Percentiles rank a stretch among this genome's conserved stretches.
phyloP scores from a whole-genome alignment of 2,113 vertebrate species.

The Cheirogaleus medius region DNA sequence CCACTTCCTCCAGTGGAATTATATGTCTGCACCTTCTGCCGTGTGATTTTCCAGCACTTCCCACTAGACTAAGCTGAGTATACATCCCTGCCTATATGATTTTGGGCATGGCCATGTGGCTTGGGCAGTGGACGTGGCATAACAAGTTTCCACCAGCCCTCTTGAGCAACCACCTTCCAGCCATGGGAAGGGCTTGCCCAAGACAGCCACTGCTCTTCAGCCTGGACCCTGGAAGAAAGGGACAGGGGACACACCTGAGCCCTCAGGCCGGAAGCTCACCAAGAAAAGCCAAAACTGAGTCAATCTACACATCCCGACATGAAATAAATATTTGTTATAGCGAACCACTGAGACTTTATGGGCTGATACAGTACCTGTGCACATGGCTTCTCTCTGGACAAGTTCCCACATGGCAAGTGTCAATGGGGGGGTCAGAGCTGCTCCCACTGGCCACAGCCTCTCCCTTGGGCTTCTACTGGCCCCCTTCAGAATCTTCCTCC shows the following conservation, averaged over 20 bases:
- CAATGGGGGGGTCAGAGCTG: too few relatives aligned
- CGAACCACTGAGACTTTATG: background rate
- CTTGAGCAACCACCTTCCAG: background rate
- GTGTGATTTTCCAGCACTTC: background rate
- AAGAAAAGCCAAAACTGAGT: background rate
- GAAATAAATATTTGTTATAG: background rate
- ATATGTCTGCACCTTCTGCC: background rate
- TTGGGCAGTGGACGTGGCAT: background rate
- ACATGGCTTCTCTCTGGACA: background rate
- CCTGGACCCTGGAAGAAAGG: background rate
- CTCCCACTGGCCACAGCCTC: too few relatives aligned
- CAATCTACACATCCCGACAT: fast-evolving
- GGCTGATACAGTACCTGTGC: too few relatives aligned
- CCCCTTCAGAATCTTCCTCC: background rate
- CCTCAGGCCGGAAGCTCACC: background rate
- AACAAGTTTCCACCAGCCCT: background rate
- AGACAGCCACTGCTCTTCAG: background rate
- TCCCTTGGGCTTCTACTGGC: background rate
- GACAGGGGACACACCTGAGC: background rate
- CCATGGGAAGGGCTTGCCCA: background rate
- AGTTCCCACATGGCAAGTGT: fast-evolving
- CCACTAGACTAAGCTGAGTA: background rate
- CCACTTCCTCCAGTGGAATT: background rate
- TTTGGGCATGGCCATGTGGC: background rate
- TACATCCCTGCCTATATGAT: background rate